These are phyloP conservation scores for Pheucticus melanocephalus DNA, from an alignment of 2,113 vertebrate genomes.

Conservation along the genomic window DNA sequence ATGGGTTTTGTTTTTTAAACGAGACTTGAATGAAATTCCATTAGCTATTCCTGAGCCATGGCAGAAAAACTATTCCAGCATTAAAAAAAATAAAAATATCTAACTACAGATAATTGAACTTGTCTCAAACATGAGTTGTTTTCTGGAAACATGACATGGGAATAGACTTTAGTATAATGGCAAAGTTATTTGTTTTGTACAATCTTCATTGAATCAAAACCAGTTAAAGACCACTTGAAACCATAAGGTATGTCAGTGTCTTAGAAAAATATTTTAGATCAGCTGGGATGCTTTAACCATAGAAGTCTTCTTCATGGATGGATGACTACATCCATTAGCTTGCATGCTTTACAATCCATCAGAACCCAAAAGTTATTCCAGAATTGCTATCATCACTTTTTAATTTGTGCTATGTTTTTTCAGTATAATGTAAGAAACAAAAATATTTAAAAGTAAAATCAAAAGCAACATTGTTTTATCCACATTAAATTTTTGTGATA, in stretches of 20 bases:
- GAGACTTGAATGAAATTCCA: constrained; percentile 58
- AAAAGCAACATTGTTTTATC: neutral
- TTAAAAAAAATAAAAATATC: neutral
- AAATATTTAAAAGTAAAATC: neutral
- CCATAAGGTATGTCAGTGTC: neutral
- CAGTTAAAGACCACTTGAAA: constrained; percentile 21
- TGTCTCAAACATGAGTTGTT: constrained; percentile 23
- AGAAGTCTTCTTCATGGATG: constrained; percentile 1
- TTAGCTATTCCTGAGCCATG: constrained; percentile 44
- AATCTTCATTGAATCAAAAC: constrained; percentile 13
- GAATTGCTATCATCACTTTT: neutral
- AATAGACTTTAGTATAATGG: neutral
- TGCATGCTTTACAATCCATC: neutral
- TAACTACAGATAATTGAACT: constrained; percentile 31
- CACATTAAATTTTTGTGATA: neutral
- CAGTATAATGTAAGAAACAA: neutral
- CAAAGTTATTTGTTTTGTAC: constrained; percentile 27
- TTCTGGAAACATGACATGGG: constrained; percentile 18
- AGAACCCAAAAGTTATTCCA: neutral
- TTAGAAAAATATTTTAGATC: neutral
- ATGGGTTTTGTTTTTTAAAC: constrained; percentile 6
- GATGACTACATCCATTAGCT: neutral
- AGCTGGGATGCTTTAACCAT: neutral
- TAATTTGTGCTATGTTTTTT: neutral
- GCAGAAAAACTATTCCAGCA: neutral